Conservation (phyloP, 2,113 vertebrate genomes). For the Sciurus niger region DNA sequence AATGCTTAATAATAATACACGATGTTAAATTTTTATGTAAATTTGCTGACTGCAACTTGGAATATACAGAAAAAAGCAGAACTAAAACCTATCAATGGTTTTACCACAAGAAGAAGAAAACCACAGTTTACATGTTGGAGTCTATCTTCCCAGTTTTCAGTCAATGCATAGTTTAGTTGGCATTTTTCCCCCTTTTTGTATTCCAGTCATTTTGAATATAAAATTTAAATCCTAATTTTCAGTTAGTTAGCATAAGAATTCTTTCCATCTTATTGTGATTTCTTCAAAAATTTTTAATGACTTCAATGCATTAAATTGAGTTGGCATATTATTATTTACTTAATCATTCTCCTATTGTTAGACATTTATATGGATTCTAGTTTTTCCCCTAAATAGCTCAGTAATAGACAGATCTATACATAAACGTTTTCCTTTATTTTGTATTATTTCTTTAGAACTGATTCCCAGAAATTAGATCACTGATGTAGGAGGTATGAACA, state of each 20-base stretch:
- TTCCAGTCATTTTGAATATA: constrained; percentile 35
- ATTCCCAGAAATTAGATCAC: constrained; percentile 22
- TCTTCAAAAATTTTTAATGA: constrained; percentile 49
- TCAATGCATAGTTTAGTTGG: neutral
- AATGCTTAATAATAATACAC: neutral
- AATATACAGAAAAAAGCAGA: constrained; percentile 45
- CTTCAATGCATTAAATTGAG: neutral
- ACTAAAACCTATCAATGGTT: neutral
- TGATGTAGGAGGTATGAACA: neutral
- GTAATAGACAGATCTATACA: constrained; percentile 2
- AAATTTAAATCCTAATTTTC: constrained; percentile 43
- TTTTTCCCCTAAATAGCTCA: neutral
- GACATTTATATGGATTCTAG: constrained; percentile 1
- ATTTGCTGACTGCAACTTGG: neutral
- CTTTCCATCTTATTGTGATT: neutral
- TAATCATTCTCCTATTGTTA: constrained; percentile 35
- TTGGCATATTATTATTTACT: neutral
- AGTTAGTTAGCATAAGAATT: neutral
- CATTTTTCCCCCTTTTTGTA: neutral
- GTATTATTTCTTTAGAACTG: constrained; percentile 32
- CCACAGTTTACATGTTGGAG: neutral
- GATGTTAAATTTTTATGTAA: neutral
- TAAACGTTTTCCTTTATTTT: constrained; percentile 30
- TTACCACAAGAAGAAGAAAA: neutral
- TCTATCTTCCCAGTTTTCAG: neutral